A percentile compares a stretch with the other conserved stretches of the same genome.
Evolutionary conservation across 2,113 vertebrate genomes (phyloP).

Genomic region (Pipa parva): DNA sequence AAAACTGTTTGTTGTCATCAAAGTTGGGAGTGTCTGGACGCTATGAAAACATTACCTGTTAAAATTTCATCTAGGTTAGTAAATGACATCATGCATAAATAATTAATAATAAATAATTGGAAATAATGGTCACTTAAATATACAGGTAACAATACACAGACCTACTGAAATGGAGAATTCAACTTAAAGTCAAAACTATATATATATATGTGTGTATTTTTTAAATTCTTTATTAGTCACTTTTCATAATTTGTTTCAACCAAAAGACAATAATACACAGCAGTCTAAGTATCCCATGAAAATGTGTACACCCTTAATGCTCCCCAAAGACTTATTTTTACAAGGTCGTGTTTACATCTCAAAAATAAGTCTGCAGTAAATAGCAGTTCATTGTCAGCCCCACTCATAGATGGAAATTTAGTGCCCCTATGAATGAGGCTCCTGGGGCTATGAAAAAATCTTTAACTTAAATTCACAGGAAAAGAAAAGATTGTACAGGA

Average conservation of each 20-base stretch:
- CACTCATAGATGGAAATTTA: slow-evolving; percentile 51
- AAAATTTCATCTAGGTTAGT: too few species aligned
- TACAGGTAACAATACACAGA: too few species aligned
- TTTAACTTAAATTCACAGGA: slow-evolving; percentile 63
- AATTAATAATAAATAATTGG: too few species aligned
- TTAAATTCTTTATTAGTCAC: slow-evolving; percentile 84
- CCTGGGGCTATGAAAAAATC: slow-evolving; percentile 52
- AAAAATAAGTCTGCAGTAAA: slow-evolving; percentile 67
- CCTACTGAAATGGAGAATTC: too few species aligned
- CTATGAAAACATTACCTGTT: too few species aligned
- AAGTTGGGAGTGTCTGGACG: too few species aligned
- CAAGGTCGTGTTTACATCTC: slow-evolving; percentile 63
- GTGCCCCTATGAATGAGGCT: slow-evolving; percentile 52
- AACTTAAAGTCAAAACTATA: background rate
- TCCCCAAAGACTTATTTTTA: slow-evolving; percentile 64
- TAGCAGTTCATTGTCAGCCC: slow-evolving; percentile 51
- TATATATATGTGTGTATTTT: slow-evolving; percentile 52
- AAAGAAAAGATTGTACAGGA: slow-evolving; percentile 54
- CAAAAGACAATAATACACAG: slow-evolving; percentile 95
- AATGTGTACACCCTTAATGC: slow-evolving; percentile 85
- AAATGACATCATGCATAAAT: too few species aligned
- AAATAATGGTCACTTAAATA: too few species aligned
- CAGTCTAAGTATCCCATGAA: slow-evolving; percentile 93
- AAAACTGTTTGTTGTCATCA: too few species aligned
- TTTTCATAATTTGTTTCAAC: slow-evolving; percentile 89